These are phyloP conservation scores for Heliconius hewitsoni DNA, from an alignment of 1,140 invertebrate species.

Conservation along the genomic window DNA sequence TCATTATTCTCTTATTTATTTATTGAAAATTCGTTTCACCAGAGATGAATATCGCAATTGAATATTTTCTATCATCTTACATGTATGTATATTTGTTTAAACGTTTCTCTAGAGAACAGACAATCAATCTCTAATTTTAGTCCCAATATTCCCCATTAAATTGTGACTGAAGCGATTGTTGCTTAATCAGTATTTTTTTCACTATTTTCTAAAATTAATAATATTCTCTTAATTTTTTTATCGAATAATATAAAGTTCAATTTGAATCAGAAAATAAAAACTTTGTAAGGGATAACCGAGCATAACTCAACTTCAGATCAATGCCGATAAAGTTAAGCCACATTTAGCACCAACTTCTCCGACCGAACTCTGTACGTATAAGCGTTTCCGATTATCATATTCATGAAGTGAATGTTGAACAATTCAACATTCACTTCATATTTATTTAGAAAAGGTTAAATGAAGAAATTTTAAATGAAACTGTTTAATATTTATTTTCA, in stretches of 20 bases:
- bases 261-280: not conserved
- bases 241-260: not conserved
- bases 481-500: too few relatives aligned
- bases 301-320: not conserved
- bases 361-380: slow-evolving; percentile 12
- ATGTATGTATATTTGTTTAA: too few relatives aligned
- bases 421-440: not conserved
- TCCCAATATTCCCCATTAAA: too few relatives aligned
- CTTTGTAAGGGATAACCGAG: not conserved
- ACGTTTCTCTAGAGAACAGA: too few relatives aligned
- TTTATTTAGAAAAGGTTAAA: slow-evolving; percentile 1
- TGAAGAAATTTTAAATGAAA: not conserved
- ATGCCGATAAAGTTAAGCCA: not conserved
- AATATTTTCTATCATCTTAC: too few relatives aligned
- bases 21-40: too few relatives aligned
- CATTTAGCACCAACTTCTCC: slow-evolving; percentile 5
- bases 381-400: slow-evolving; percentile 10
- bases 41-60: too few relatives aligned
- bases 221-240: not conserved
- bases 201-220: too few relatives aligned
- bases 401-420: not conserved
- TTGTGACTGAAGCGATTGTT: too few relatives aligned
- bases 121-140: too few relatives aligned
- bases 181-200: too few relatives aligned
- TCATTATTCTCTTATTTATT: too few relatives aligned